Conservation (phyloP, 2,113 vertebrate genomes). For the Heterocephalus glaber region DNA sequence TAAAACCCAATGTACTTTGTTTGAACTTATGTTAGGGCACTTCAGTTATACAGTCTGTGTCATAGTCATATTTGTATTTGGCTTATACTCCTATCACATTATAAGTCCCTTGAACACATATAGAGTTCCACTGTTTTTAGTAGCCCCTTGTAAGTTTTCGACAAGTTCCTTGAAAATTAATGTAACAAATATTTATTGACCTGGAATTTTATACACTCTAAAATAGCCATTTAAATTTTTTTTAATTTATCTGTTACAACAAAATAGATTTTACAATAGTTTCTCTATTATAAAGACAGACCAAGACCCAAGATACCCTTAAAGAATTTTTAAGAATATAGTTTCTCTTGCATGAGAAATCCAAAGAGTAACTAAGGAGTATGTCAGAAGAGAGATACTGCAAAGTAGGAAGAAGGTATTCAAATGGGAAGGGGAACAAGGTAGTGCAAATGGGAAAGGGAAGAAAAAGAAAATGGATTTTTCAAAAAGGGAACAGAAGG, state of each 20-base stretch:
- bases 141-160: not conserved
- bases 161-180: not conserved
- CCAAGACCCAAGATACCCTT: not conserved
- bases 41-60: not conserved
- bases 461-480: not conserved
- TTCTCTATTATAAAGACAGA: not conserved
- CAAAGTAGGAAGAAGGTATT: not conserved
- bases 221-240: not conserved
- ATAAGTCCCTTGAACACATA: not conserved
- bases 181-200: not conserved
- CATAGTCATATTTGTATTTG: not conserved
- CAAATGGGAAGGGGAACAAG: not conserved
- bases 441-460: no score
- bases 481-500: not conserved
- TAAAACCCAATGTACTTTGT: not conserved
- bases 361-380: not conserved
- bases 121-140: not conserved
- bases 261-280: not conserved
- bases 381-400: not conserved
- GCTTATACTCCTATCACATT: not conserved
- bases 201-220: not conserved
- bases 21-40: not conserved
- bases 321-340: not conserved
- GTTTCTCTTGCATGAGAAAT: not conserved
- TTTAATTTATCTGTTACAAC: not conserved